phyloP scores from a whole-genome alignment of 2,888 invertebrate species.

The Drosophila monieri region DNA sequence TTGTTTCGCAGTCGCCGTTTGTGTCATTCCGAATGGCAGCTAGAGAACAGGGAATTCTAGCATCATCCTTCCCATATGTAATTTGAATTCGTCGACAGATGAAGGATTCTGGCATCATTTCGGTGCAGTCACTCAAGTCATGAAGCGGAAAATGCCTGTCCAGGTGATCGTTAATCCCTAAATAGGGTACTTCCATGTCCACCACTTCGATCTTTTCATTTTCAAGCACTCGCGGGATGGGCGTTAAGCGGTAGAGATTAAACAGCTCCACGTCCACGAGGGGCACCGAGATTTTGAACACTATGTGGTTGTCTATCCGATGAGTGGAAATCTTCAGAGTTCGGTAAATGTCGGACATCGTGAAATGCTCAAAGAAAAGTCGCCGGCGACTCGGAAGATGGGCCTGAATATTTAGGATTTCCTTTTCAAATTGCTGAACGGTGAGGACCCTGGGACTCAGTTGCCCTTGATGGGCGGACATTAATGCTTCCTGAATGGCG shows the following conservation, averaged over 20 bases:
- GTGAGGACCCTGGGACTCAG: conserved; percentile 13
- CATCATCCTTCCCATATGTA: conserved; percentile 11
- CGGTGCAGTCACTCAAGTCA: conserved; percentile 12
- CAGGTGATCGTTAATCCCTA: conserved; percentile 19
- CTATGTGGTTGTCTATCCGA: background rate
- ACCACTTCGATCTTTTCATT: conserved; percentile 10
- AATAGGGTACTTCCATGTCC: conserved; percentile 18
- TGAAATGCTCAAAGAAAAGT: conserved; percentile 3
- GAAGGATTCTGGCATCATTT: conserved; percentile 10
- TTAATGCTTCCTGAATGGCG: conserved; percentile 14
- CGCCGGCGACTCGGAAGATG: conserved; percentile 13
- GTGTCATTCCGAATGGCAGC: conserved; percentile 18
- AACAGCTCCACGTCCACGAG: conserved; percentile 18
- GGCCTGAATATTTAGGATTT: background rate
- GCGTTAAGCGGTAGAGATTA: conserved; percentile 23
- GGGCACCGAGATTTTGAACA: conserved; percentile 20
- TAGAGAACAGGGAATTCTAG: conserved; percentile 5
- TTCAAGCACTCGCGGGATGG: conserved; percentile 16
- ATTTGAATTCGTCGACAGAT: conserved; percentile 6
- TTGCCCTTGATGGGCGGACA: background rate
- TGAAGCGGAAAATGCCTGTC: conserved; percentile 17
- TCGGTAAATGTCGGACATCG: conserved; percentile 9
- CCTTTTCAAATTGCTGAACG: conserved; percentile 4
- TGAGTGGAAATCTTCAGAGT: background rate
- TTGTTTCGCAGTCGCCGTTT: background rate